These are phyloP conservation scores for Notoglanidium macrostoma DNA, from an alignment of 2,797 vertebrate genomes.

Conservation along the genomic window DNA sequence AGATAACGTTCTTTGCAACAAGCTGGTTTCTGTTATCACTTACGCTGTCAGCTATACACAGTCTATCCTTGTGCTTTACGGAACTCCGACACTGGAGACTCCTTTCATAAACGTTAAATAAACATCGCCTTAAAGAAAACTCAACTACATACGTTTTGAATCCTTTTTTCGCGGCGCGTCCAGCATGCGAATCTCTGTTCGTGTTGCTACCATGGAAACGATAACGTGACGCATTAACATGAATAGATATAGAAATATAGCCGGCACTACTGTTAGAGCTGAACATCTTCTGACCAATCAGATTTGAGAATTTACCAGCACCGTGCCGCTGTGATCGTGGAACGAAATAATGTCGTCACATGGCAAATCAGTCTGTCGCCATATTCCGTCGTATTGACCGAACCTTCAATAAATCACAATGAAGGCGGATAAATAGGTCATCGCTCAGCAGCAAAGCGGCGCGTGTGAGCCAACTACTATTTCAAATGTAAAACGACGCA, in stretches of 20 bases:
- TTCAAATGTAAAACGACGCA: slow-evolving; percentile 10
- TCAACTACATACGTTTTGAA: background rate
- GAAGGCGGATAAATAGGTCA: background rate
- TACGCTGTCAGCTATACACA: background rate
- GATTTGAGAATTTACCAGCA: background rate
- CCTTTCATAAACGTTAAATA: background rate
- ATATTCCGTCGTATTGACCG: background rate
- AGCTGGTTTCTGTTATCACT: background rate
- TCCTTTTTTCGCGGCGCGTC: background rate
- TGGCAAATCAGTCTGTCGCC: background rate
- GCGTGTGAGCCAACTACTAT: background rate
- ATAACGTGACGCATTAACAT: background rate
- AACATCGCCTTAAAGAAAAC: background rate
- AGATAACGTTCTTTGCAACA: background rate
- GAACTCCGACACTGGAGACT: background rate
- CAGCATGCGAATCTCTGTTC: background rate
- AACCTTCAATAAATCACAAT: background rate
- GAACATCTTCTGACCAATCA: background rate
- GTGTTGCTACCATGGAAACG: background rate
- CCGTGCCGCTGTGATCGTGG: no score
- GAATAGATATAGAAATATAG: background rate
- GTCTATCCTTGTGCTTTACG: background rate
- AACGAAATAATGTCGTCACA: background rate
- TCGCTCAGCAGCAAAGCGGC: background rate
- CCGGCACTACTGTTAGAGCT: background rate